phyloP scores from a whole-genome alignment of 2,888 invertebrate species.

The Gisinianus flammeolus region DNA sequence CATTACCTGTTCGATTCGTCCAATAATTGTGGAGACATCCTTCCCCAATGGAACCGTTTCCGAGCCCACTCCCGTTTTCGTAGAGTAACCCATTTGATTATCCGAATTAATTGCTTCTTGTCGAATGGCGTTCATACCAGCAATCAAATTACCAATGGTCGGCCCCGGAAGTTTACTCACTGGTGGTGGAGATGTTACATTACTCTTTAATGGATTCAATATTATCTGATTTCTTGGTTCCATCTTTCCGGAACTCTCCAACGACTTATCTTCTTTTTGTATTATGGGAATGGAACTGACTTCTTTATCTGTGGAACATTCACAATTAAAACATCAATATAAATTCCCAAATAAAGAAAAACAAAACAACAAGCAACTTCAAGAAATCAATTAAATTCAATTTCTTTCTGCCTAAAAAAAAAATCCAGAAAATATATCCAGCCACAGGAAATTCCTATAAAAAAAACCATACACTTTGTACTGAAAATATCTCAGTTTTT shows the following conservation, averaged over 20 bases:
- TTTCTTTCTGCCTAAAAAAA: too few relatives aligned
- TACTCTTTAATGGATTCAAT: background rate
- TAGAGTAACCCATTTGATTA: background rate
- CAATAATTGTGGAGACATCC: constrained; percentile 23
- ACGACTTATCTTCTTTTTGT: background rate
- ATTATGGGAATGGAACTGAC: background rate
- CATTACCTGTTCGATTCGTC: constrained; percentile 26
- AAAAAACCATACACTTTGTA: too few relatives aligned
- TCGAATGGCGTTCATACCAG: constrained; percentile 26
- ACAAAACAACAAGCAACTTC: too few relatives aligned
- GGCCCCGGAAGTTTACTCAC: background rate
- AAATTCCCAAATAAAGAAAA: too few relatives aligned
- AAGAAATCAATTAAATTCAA: too few relatives aligned
- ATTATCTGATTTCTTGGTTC: constrained; percentile 5
- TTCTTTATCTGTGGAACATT: background rate
- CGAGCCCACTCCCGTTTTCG: background rate
- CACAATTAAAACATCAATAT: too few relatives aligned
- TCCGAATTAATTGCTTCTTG: constrained; percentile 28
- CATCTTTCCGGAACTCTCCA: background rate
- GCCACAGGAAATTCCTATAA: background rate
- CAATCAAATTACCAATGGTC: constrained; percentile 14
- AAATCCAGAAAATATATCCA: background rate
- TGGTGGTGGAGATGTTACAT: constrained; percentile 1
- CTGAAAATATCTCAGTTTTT: too few relatives aligned
- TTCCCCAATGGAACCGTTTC: constrained; percentile 6